Evolutionary conservation across 2,888 invertebrate species (phyloP), one percentile per base, ranked within the genome.

Genomic region (Chrysolina oricalcia): DNA sequence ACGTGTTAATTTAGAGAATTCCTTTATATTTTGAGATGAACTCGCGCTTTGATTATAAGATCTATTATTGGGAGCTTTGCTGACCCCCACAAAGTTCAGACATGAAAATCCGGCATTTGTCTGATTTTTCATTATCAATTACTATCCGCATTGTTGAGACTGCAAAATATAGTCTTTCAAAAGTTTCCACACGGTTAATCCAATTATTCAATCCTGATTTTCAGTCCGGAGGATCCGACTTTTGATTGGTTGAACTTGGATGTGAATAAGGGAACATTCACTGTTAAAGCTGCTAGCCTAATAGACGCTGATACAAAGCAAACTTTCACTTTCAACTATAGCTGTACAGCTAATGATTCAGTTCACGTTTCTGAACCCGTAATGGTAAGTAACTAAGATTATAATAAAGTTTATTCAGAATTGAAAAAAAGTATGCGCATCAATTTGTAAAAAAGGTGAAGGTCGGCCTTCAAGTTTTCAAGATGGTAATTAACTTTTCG

Each of bases 301-400:
- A 92, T 93, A 73, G 91, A 92, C 83, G 92, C 92, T 0, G 92
- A 93, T 81, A 83, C 48, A 50, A 64, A 81, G 1, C 91, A 91
- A 1, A 88, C 87, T 8, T 85, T 89, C 75, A 76, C 88, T 80
- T 87, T 93, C 21, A 87, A 89, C 84, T 93, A 92, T 86, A 90
- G 87, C 0, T 89, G 93, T 10, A 88, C 87, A 0, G 91, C 92
- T 48, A 90, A 89, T 43, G 93, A 93, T 84, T 82, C 86, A 6
- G 17, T 74, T 2, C 77, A 64, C 35, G 67, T 71, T 10, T 46
- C 88, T 0, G 90, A 89, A 0, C 81, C 82, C 1, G 90, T 89
- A 76, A 77, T 89, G 56, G 92, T 92, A 82, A 87, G 82, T 68
- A 53, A 15, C 48, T 27, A 21, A 73, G 6, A 40, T 48, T n/a